Evolutionary conservation across 2,888 invertebrate genomes (phyloP).

Genomic region (Lycia hirtaria): DNA sequence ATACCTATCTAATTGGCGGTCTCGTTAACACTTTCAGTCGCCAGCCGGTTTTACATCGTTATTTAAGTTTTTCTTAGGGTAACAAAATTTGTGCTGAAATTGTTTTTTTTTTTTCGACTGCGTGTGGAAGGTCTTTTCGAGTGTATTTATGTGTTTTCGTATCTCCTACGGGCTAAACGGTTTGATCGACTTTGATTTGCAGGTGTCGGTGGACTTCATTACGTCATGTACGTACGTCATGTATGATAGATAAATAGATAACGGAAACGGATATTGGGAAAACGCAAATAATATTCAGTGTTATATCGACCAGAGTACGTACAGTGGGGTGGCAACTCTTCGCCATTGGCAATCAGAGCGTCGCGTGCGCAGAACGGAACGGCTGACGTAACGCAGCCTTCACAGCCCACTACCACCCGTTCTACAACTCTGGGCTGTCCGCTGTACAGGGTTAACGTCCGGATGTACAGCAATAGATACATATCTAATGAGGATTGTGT

Average conservation of each 20-base stretch:
- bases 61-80: background rate
- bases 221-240: too few species aligned
- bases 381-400: constrained; percentile 77
- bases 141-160: too few species aligned
- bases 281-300: background rate
- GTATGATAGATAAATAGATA: too few species aligned
- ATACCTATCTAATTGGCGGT: constrained; percentile 27
- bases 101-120: background rate
- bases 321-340: constrained; percentile 47
- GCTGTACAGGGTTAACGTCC: constrained; percentile 29
- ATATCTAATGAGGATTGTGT: constrained; percentile 27
- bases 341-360: constrained; percentile 75
- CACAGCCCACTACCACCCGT: constrained; percentile 57
- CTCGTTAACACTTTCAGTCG: constrained; percentile 11
- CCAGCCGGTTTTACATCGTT: background rate
- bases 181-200: too few species aligned
- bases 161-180: too few species aligned
- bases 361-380: constrained; percentile 72
- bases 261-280: too few species aligned
- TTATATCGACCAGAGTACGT: background rate
- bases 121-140: too few species aligned
- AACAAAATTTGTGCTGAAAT: background rate
- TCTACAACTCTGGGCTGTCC: constrained; percentile 29
- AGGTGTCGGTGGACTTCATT: background rate
- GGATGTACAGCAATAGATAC: constrained; percentile 30